These are phyloP conservation scores for Hydractinia symbiolongicarpus DNA, from an alignment of 30 jellyfish, hydroid and myxozoan species.

Conservation along the genomic window DNA sequence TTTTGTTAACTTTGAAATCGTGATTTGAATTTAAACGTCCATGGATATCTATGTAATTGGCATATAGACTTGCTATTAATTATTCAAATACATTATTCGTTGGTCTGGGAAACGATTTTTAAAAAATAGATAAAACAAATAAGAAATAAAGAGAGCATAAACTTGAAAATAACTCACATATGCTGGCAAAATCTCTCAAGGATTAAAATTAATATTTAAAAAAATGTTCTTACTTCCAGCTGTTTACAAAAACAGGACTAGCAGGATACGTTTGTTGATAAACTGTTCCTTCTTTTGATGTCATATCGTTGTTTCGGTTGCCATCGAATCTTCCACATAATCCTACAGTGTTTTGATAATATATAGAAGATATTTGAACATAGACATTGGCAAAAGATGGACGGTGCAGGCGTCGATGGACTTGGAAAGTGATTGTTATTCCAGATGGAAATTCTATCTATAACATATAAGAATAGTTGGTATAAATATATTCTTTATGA, in stretches of 20 bases:
- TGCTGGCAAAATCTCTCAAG: too few relatives aligned
- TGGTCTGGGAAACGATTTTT: too few relatives aligned
- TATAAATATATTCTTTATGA: background rate
- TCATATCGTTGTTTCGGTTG: constrained; percentile 27
- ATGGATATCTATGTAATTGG: too few relatives aligned
- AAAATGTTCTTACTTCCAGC: constrained; percentile 42
- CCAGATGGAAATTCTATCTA: constrained; percentile 52
- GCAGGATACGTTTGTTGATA: constrained; percentile 11
- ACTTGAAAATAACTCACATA: too few relatives aligned
- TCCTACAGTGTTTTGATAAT: constrained; percentile 36
- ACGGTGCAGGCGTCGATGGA: background rate
- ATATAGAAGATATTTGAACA: constrained; percentile 37
- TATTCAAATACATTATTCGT: too few relatives aligned
- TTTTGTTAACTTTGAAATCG: too few relatives aligned
- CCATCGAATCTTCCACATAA: constrained; percentile 50
- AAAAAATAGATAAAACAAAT: too few relatives aligned
- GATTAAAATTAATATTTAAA: too few relatives aligned
- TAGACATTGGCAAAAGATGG: constrained; percentile 28
- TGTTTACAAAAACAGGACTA: constrained; percentile 26
- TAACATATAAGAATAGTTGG: background rate
- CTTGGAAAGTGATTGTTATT: background rate
- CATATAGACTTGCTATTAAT: too few relatives aligned
- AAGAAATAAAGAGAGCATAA: too few relatives aligned
- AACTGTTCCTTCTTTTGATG: constrained; percentile 28
- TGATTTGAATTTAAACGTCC: too few relatives aligned